These are phyloP conservation scores for Vanacampus margaritifer DNA, from an alignment of 2,113 vertebrate species.

Conservation along the genomic window DNA sequence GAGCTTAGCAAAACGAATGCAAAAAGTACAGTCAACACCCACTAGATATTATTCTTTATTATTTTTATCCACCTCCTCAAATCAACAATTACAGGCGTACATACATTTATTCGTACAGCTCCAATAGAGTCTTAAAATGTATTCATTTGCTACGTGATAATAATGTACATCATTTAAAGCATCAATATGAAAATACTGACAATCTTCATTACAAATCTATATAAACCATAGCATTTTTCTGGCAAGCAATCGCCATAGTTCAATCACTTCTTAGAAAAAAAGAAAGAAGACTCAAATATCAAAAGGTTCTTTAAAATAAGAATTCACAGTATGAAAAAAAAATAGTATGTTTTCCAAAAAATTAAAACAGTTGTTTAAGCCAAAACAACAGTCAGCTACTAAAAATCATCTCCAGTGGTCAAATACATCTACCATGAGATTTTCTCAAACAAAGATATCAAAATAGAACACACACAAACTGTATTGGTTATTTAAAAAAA, in stretches of 20 bases:
- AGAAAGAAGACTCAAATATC: slow-evolving; percentile 5
- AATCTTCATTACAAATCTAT: slow-evolving; percentile 78
- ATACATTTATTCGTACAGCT: slow-evolving; percentile 58
- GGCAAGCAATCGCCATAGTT: slow-evolving; percentile 68
- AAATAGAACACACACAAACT: slow-evolving; percentile 25
- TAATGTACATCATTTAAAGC: slow-evolving; percentile 71
- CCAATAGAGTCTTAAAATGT: slow-evolving; percentile 60
- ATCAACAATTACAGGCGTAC: slow-evolving; percentile 65
- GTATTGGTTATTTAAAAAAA: slow-evolving; percentile 44
- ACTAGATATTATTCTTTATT: slow-evolving; percentile 63
- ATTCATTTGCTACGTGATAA: slow-evolving; percentile 68
- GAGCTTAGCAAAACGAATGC: background rate
- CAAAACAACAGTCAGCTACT: slow-evolving; percentile 24
- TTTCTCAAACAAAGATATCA: slow-evolving; percentile 33
- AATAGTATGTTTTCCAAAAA: background rate
- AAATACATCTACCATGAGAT: slow-evolving; percentile 35
- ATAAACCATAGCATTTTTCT: slow-evolving; percentile 67
- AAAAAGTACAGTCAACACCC: slow-evolving; percentile 13
- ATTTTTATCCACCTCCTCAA: slow-evolving; percentile 58
- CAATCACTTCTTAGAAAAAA: slow-evolving; percentile 48
- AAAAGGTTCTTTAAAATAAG: slow-evolving; percentile 35
- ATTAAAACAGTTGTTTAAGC: slow-evolving; percentile 20
- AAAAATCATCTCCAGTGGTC: slow-evolving; percentile 35
- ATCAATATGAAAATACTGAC: slow-evolving; percentile 79
- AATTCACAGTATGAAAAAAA: slow-evolving; percentile 74